Base-by-base conservation (phyloP, 2,888 invertebrate species). In the Imbricaverruca yamaguchii region DNA sequence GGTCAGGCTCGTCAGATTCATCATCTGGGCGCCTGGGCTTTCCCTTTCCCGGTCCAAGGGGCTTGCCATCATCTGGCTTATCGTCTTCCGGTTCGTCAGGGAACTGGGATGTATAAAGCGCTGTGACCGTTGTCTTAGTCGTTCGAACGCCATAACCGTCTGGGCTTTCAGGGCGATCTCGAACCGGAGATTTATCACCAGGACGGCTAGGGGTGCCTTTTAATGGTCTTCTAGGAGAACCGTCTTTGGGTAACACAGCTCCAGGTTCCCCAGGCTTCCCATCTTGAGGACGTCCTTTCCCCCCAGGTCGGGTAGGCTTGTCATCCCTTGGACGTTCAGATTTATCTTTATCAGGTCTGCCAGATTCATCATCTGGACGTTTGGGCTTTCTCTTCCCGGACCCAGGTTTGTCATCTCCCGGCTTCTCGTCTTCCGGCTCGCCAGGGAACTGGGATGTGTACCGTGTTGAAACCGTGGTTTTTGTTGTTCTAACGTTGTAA, bases 361-460 rank as follows among this genome's bases (percentile, higher is more conserved):
- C 15, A 25, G 67, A 23, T 23, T 80, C 74, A 69, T 39, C 65
- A 39, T 12, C 65, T 21, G 65, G 55, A 53, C 56, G 65, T 12
- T 55, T n/a, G 11, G 23, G 55, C 13, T 65, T 55, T n/a, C 7
- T 53, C 39, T 61, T 53, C 6, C 25, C 63, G 65, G 65, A n/a
- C n/a, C n/a, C n/a, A n/a, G 74, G 74, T 15, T 74, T 74, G 53
- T 74, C 74, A 74, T 74, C 74, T 10, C 53, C 53, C 21, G 69
- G 65, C 23, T 23, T 23, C 0, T 23, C 65, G 13, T 74, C 74
- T 11, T 69, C 53, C 7, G 69, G 69, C 9, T 69, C 39, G 15
- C 53, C 69, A 6, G 69, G 69, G 12, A 25, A 69, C 15, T 69
- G 25, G 1, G 39, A 9, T 11, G 69, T 69, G 12, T 69, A 53